Evolutionary conservation across 2,113 vertebrate species (phyloP), one percentile per base, ranked within the genome.

Genomic region (Lichenostomus cassidix): DNA sequence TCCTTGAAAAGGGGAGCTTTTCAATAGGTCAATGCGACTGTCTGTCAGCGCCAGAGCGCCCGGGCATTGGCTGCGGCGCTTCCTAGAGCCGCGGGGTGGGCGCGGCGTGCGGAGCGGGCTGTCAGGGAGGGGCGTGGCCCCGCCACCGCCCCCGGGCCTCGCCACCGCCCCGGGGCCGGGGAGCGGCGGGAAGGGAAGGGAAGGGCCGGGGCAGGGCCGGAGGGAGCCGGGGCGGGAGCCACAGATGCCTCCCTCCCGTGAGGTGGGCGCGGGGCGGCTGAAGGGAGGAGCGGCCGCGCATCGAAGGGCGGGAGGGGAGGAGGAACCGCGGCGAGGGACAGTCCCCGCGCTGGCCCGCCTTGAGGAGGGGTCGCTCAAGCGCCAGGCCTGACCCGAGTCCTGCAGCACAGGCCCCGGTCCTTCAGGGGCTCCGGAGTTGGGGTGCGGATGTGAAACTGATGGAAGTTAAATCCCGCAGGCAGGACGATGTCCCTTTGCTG

Each of bases 361-460:
- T 33, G 68, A 31, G 69, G 79, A 37, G 75, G 29, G 13, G 63
- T 35, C 24, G 28, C 35, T 16, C 9, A 21, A 4, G 53, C 49
- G 39, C 24, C 69, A 31, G 62, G 78, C 62, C 55, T 5, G 80
- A 5, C 3, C 18, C 28, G 0, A 7, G 14, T 6, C 21, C 58
- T 7, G 58, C 42, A 2, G 59, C 37, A 0, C 42, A 4, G 71
- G 42, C n/a, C 31, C 7, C 2, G n/a, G 5, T 9, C 12, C 21
- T 8, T 9, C 1, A 10, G 46, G 12, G 8, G 78, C 47, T 27
- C 33, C 16, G 27, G 23, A 4, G 47, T 2, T n/a, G 23, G 14
- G 7, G 4, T 8, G 50, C 29, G 42, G 10, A 1, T 1, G 33
- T 27, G 73, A 15, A 7, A 27, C 2, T 3, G 31, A 1, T 39